These are phyloP conservation scores for Molossus alvarezi DNA, from an alignment of 2,797 vertebrate genomes.

Conservation along the genomic window DNA sequence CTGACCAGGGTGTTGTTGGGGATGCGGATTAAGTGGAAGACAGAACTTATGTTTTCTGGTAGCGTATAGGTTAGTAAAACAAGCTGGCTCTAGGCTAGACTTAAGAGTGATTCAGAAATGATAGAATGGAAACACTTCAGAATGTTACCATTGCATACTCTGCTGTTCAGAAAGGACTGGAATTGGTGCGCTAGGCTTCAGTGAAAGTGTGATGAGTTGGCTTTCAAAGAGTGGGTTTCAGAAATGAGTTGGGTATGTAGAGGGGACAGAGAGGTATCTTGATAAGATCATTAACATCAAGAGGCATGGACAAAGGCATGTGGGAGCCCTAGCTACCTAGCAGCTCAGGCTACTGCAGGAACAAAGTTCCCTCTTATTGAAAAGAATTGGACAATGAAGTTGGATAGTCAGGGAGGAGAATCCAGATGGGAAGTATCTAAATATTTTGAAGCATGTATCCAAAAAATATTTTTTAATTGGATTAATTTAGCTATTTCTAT, in stretches of 20 bases:
- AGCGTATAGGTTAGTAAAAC: not conserved
- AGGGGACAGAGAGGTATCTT: too few relatives aligned
- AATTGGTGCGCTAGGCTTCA: not conserved
- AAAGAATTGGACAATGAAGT: not conserved
- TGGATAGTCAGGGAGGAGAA: not conserved
- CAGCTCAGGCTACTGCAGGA: not conserved
- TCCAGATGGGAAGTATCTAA: not conserved
- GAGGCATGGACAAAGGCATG: not conserved
- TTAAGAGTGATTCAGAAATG: not conserved
- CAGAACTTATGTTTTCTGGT: not conserved
- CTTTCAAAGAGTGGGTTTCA: not conserved
- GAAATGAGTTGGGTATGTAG: not conserved
- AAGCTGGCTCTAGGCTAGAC: not conserved
- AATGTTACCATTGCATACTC: not conserved
- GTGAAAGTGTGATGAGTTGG: not conserved
- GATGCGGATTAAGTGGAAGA: not conserved
- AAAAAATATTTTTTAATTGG: not conserved
- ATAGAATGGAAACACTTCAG: not conserved
- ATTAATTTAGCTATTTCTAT: not conserved
- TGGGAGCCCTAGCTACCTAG: not conserved
- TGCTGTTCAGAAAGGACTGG: not conserved
- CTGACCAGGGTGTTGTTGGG: not conserved
- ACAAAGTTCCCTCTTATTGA: not conserved
- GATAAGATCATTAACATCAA: not conserved
- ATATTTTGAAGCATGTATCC: slow-evolving; percentile 26